Evolutionary conservation across 2,113 vertebrate species (phyloP), one percentile per base, ranked within the genome.

Genomic region (Coturnix japonica): DNA sequence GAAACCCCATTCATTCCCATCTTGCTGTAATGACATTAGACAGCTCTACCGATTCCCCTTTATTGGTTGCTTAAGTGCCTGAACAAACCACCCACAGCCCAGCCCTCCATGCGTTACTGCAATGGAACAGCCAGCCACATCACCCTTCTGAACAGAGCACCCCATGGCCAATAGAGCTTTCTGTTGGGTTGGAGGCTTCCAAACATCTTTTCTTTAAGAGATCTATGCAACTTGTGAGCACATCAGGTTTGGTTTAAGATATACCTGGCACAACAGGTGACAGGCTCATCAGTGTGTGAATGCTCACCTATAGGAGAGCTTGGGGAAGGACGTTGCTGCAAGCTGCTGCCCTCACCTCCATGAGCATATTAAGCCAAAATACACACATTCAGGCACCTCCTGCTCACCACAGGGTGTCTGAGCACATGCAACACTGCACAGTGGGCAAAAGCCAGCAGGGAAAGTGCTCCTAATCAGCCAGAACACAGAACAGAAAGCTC

Each of bases 41-140:
- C 89, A 90, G 81, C 63, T 82, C 77, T 39, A 90, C 94, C 81
- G 75, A 93, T 95, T 95, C 90, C 57, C 94, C 59, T 94, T 94
- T 51, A 90, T 81, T n/a, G 80, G 35, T 46, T 90, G 64, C 66
- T 79, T 84, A 93, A 91, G 83, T 49, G 63, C 25, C 76, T 84
- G 77, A 1, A 33, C 43, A 43, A 30, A 35, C 11, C 72, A 31
- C 37, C 26, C 35, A 17, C 20, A 60, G 81, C 26, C 7, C 86
- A 71, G 23, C 17, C 59, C 77, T 59, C 41, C 71, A 6, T 21
- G 85, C 74, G 80, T 87, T 18, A 66, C 91, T 41, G 20, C 51
- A 23, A 25, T 31, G 76, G 64, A 85, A 6, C 64, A 95, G 81
- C 69, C 94, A 95, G 94, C 94, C 87, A 87, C 92, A 81, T 84